phyloP scores from a whole-genome alignment of 2,113 vertebrate species.

The Eubucco bourcierii region DNA sequence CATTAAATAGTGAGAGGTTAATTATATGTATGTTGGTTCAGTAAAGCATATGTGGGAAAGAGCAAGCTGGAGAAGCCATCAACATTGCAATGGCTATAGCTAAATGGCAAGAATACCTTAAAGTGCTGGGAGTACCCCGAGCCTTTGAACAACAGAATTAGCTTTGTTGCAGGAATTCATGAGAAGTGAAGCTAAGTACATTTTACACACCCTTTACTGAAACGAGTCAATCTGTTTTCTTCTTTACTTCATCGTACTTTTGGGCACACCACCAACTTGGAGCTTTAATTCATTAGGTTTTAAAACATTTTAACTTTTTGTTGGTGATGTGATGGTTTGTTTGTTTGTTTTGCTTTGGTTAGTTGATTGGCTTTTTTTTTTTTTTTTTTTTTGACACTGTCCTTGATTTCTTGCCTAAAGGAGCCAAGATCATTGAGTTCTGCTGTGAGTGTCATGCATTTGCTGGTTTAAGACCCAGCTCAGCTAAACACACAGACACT shows the following conservation, averaged over 20 bases:
- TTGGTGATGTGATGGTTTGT: too few relatives aligned
- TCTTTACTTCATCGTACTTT: background rate
- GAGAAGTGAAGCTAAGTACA: background rate
- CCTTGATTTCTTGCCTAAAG: background rate
- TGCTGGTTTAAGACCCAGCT: background rate
- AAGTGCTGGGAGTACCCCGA: background rate
- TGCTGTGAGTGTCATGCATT: background rate
- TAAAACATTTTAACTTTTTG: background rate
- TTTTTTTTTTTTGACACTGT: background rate
- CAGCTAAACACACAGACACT: background rate
- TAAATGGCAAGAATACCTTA: background rate
- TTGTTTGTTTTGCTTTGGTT: too few relatives aligned
- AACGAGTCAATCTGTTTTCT: background rate
- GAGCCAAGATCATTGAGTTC: background rate
- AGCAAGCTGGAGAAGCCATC: background rate
- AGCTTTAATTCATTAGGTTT: background rate
- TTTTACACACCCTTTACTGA: background rate
- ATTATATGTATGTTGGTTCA: fast-evolving
- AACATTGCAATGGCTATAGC: background rate
- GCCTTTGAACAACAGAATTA: background rate
- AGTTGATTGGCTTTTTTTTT: too few relatives aligned
- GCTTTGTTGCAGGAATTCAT: background rate
- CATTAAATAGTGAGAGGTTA: background rate
- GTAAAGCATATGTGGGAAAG: background rate
- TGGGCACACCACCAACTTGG: background rate